Percentiles rank a stretch among this genome's conserved stretches.
These are phyloP conservation scores for Chrysolina americana DNA, from an alignment of 2,888 invertebrate genomes.

Conservation along the genomic window DNA sequence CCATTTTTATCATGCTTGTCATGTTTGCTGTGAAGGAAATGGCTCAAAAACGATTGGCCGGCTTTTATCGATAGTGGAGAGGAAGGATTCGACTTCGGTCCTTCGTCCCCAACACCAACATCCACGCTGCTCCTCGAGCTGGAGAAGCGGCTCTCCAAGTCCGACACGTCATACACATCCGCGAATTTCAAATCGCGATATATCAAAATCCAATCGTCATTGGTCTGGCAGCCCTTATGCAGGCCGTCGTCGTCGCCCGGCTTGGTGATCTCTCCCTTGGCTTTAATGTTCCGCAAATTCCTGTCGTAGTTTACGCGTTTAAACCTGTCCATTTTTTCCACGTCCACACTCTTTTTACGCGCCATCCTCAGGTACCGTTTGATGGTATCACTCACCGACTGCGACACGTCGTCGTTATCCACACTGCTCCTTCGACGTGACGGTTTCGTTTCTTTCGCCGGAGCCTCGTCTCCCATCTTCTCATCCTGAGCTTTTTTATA, in stretches of 20 bases:
- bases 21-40: slow-evolving; percentile 74
- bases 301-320: slow-evolving; percentile 91
- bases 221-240: slow-evolving; percentile 84
- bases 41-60: slow-evolving; percentile 76
- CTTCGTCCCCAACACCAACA: slow-evolving; percentile 69
- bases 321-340: slow-evolving; percentile 85
- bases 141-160: slow-evolving; percentile 68
- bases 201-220: slow-evolving; percentile 81
- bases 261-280: slow-evolving; percentile 82
- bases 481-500: slow-evolving; percentile 70
- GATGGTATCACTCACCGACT: slow-evolving; percentile 89
- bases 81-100: slow-evolving; percentile 65
- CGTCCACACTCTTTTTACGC: slow-evolving; percentile 87
- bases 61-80: slow-evolving; percentile 71
- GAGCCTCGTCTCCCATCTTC: slow-evolving; percentile 54
- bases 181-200: slow-evolving; percentile 72
- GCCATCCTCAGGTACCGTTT: slow-evolving; percentile 90
- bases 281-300: slow-evolving; percentile 86
- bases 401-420: slow-evolving; percentile 88
- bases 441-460: slow-evolving; percentile 64
- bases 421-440: slow-evolving; percentile 81
- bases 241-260: slow-evolving; percentile 85
- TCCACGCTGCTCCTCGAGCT: slow-evolving; percentile 73
- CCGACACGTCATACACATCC: slow-evolving; percentile 65
- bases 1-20: slow-evolving; percentile 60